These are phyloP conservation scores for Sesia bembeciformis DNA, from an alignment of 2,888 invertebrate genomes.

Conservation along the genomic window DNA sequence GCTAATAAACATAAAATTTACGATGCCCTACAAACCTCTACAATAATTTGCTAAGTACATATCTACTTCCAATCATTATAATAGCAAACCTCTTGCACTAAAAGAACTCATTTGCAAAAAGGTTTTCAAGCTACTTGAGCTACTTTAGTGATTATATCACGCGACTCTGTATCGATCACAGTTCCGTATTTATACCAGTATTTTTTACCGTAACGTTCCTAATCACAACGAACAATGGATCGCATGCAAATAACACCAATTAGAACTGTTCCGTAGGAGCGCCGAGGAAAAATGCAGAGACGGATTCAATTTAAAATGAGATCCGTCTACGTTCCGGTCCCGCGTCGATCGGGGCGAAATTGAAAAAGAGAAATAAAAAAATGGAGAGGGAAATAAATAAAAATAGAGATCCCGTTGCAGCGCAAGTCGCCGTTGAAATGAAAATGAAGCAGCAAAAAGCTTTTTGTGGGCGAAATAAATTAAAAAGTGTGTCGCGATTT, in stretches of 20 bases:
- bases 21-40: background rate
- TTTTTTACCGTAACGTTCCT: constrained; percentile 31
- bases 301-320: constrained; percentile 70
- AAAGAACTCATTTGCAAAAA: constrained; percentile 47
- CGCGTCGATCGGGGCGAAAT: constrained; percentile 66
- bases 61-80: background rate
- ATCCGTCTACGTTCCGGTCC: constrained; percentile 66
- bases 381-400: constrained; percentile 61
- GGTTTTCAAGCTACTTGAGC: constrained; percentile 35
- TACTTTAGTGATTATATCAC: constrained; percentile 44
- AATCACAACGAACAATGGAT: constrained; percentile 48
- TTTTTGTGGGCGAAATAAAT: constrained; percentile 73
- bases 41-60: background rate
- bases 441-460: constrained; percentile 68
- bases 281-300: constrained; percentile 55
- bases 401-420: constrained; percentile 73
- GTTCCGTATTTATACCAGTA: constrained; percentile 15
- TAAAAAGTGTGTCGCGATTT: constrained; percentile 71
- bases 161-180: constrained; percentile 44
- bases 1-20: background rate
- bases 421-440: constrained; percentile 73
- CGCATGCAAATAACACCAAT: constrained; percentile 64
- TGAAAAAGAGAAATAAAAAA: constrained; percentile 59
- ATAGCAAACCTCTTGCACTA: background rate
- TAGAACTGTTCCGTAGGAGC: constrained; percentile 54